phyloP scores from a whole-genome alignment of 1,140 invertebrate genomes.

The Drosophila rhopaloa region DNA sequence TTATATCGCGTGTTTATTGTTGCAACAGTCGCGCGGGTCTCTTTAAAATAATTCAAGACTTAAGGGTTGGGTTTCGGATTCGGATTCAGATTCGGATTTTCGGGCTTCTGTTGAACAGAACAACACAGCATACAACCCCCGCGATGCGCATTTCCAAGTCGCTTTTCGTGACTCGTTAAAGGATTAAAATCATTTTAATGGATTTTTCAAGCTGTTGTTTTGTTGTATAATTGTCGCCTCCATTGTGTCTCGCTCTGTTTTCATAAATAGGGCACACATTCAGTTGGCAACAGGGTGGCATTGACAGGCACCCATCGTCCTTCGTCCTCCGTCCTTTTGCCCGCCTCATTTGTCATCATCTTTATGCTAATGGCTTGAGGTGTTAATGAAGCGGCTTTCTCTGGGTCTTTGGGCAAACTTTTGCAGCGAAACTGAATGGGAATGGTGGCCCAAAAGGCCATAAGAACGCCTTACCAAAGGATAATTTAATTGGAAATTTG shows the following conservation, averaged over 20 bases:
- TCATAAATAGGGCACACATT: slow-evolving; percentile 71
- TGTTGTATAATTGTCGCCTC: slow-evolving; percentile 78
- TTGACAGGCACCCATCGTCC: slow-evolving; percentile 21
- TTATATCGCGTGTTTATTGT: slow-evolving; percentile 82
- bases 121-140: slow-evolving; percentile 19
- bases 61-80: slow-evolving; percentile 31
- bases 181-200: slow-evolving; percentile 83
- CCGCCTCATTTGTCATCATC: slow-evolving; percentile 71
- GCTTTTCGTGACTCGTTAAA: slow-evolving; percentile 78
- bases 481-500: not conserved
- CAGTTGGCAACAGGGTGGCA: slow-evolving; percentile 18
- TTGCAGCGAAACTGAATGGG: slow-evolving; percentile 9
- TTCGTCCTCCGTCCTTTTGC: slow-evolving; percentile 24
- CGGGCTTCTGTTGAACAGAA: not conserved
- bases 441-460: not conserved
- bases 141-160: slow-evolving; percentile 44
- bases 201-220: slow-evolving; percentile 83
- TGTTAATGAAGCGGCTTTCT: slow-evolving; percentile 52
- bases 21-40: slow-evolving; percentile 73
- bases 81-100: slow-evolving; percentile 8
- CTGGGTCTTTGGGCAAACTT: slow-evolving; percentile 1
- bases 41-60: slow-evolving; percentile 79
- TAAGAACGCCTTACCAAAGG: not conserved
- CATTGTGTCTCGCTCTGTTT: slow-evolving; percentile 46
- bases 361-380: slow-evolving; percentile 69